These are phyloP conservation scores for Coronaproctus castanopsis DNA, from an alignment of 2,888 invertebrate species.

Conservation along the genomic window DNA sequence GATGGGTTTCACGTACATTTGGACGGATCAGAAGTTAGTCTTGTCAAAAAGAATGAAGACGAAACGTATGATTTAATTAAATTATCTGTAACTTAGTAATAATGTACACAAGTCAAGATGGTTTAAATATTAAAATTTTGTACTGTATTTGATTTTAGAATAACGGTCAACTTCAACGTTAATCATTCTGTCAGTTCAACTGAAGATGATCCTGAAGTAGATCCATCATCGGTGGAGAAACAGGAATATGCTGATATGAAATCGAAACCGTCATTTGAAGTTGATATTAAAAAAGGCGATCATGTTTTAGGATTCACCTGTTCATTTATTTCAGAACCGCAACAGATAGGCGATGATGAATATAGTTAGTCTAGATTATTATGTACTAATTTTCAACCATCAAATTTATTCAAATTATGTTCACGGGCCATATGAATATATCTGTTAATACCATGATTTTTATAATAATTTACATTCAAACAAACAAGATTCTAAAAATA, in stretches of 20 bases:
- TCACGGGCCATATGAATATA: too few species aligned
- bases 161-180: constrained; percentile 68
- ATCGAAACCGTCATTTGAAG: constrained; percentile 76
- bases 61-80: constrained; percentile 39
- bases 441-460: too few species aligned
- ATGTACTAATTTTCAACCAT: too few species aligned
- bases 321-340: constrained; percentile 34
- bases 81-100: constrained; percentile 4
- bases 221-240: constrained; percentile 39
- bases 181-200: constrained; percentile 78
- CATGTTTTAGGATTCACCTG: constrained; percentile 68
- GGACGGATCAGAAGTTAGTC: constrained; percentile 64
- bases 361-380: neutral
- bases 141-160: constrained; percentile 29
- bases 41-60: constrained; percentile 47
- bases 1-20: constrained; percentile 62
- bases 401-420: too few species aligned
- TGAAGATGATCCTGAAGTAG: constrained; percentile 44
- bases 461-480: too few species aligned
- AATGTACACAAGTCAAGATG: too few species aligned
- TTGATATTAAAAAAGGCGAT: constrained; percentile 59
- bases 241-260: constrained; percentile 54
- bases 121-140: too few species aligned
- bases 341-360: neutral
- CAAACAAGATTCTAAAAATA: too few species aligned